A percentile compares a stretch with the other conserved stretches of the same genome.
These are phyloP conservation scores for Burhinus oedicnemus DNA, from an alignment of 2,113 vertebrate genomes.

Conservation along the genomic window DNA sequence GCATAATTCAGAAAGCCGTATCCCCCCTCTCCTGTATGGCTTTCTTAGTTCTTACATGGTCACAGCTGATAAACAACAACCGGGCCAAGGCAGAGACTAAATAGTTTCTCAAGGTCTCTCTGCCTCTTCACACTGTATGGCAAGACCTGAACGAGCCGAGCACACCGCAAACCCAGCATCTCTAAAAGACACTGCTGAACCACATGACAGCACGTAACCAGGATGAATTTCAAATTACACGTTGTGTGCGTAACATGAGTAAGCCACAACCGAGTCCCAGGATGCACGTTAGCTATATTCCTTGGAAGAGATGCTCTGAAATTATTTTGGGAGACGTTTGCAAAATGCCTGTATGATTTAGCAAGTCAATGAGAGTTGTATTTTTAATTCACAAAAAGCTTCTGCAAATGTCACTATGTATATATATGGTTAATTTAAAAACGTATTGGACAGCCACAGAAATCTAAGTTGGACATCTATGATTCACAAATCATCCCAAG, in stretches of 20 bases:
- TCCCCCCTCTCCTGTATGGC: background rate
- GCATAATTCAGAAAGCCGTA: background rate
- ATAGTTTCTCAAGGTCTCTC: background rate
- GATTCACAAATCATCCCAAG: background rate
- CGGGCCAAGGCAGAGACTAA: background rate
- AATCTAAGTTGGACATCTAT: fast-evolving
- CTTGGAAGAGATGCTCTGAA: background rate
- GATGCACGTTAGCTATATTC: background rate
- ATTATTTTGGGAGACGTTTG: background rate
- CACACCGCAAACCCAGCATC: background rate
- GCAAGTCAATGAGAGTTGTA: background rate
- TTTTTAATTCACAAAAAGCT: background rate
- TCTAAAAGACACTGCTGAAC: background rate
- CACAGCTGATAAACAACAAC: background rate
- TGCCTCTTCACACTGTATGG: fast-evolving
- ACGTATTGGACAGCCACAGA: background rate
- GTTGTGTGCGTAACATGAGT: fast-evolving
- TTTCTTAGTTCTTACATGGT: background rate
- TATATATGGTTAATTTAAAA: background rate
- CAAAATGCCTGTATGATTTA: background rate
- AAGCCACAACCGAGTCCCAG: background rate
- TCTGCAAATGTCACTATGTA: background rate
- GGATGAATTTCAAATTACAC: background rate
- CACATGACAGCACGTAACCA: background rate
- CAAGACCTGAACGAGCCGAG: background rate